Percentiles rank a stretch among this genome's conserved stretches.
phyloP scores from a whole-genome alignment of 2,797 vertebrate genomes.

The Paguma larvata region DNA sequence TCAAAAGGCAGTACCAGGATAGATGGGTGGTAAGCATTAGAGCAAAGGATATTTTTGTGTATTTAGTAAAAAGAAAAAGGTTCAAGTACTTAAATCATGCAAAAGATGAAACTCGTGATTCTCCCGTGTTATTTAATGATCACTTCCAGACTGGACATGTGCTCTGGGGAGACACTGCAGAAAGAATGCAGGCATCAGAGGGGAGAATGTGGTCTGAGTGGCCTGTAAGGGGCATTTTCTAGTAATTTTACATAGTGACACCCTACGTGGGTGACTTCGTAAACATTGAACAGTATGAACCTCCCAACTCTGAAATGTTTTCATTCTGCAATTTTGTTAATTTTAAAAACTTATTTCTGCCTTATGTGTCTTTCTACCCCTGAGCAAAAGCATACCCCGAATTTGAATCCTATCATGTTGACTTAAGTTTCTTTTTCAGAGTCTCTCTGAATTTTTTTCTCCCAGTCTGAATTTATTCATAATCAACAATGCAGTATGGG shows the following conservation, averaged over 20 bases:
- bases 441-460: not conserved
- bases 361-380: not conserved
- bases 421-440: not conserved
- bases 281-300: accelerated
- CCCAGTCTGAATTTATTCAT: not conserved
- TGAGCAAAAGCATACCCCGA: not conserved
- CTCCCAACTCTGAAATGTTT: not conserved
- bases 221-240: not conserved
- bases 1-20: not conserved
- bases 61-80: not conserved
- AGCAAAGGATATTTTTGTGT: not conserved
- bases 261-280: not conserved
- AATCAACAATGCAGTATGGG: not conserved
- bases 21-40: not conserved
- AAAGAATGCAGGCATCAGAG: not conserved
- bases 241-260: not conserved
- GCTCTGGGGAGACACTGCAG: not conserved
- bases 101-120: not conserved
- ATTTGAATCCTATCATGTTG: not conserved
- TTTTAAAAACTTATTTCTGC: not conserved
- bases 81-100: not conserved
- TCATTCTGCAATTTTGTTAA: not conserved
- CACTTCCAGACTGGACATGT: not conserved
- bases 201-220: not conserved
- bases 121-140: not conserved